A percentile compares a stretch with the other conserved stretches of the same genome.
Evolutionary conservation across 2,888 invertebrate species (phyloP).

Genomic region (Himalopsyche anomala): DNA sequence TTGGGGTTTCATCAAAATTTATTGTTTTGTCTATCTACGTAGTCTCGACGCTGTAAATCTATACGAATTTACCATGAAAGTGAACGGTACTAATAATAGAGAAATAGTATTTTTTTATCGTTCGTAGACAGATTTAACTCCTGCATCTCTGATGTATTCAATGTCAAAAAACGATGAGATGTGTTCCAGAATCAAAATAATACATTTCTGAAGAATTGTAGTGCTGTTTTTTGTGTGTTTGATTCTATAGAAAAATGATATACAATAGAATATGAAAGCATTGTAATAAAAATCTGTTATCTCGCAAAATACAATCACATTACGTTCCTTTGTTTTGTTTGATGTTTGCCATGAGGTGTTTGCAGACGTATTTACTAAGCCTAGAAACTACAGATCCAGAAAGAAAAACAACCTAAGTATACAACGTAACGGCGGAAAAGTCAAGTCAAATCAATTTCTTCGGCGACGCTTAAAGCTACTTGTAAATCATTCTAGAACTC

Average conservation of each 20-base stretch:
- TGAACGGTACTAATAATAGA: background rate
- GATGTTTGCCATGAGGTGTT: background rate
- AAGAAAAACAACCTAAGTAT: slow-evolving; percentile 3
- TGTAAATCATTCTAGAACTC: slow-evolving; percentile 13
- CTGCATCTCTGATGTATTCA: background rate
- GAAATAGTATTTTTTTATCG: background rate
- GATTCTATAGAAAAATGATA: slow-evolving; percentile 8
- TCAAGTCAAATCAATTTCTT: slow-evolving; percentile 28
- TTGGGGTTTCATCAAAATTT: background rate
- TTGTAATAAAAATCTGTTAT: slow-evolving; percentile 20
- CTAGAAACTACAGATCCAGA: slow-evolving; percentile 10
- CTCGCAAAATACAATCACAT: background rate
- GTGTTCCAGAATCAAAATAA: background rate
- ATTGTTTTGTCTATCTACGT: background rate
- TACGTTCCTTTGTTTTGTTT: background rate
- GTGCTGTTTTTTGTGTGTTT: background rate
- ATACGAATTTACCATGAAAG: background rate
- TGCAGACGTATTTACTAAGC: slow-evolving; percentile 25
- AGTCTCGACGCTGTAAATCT: background rate
- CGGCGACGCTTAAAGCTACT: background rate
- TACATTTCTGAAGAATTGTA: background rate
- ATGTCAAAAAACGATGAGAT: background rate
- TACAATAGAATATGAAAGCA: background rate
- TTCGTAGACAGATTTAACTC: too few species aligned
- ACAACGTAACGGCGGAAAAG: background rate